Conservation (phyloP, 2,888 invertebrate genomes). For the Crossocerus cetratus region DNA sequence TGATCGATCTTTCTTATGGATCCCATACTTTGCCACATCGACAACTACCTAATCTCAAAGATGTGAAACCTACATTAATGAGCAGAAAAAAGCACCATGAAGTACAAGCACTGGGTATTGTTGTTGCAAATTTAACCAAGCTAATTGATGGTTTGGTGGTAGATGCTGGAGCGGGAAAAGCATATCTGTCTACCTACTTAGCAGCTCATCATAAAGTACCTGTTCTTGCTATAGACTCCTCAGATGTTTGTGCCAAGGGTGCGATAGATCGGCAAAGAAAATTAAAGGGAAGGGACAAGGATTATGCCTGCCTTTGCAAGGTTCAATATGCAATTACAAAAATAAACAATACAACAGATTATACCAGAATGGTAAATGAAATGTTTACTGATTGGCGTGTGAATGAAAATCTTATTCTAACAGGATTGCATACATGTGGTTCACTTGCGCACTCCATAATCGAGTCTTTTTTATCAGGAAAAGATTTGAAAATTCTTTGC, state of each 20-base stretch:
- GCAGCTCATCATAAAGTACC: constrained; percentile 84
- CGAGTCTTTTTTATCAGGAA: constrained; percentile 81
- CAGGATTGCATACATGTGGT: constrained; percentile 94
- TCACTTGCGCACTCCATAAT: constrained; percentile 87
- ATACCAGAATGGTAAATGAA: constrained; percentile 56
- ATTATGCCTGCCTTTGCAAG: constrained; percentile 40
- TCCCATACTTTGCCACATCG: background rate
- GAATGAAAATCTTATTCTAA: constrained; percentile 69
- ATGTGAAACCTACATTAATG: constrained; percentile 81
- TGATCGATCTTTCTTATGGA: constrained; percentile 72
- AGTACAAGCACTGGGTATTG: constrained; percentile 67
- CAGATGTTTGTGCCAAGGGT: constrained; percentile 82
- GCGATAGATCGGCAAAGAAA: constrained; percentile 78
- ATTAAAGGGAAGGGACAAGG: constrained; percentile 19
- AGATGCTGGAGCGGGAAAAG: constrained; percentile 94
- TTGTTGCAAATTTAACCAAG: constrained; percentile 56
- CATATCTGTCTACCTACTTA: constrained; percentile 85
- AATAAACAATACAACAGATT: constrained; percentile 68
- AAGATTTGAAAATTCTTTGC: constrained; percentile 81
- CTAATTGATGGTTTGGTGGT: constrained; percentile 73
- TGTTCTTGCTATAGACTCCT: constrained; percentile 90
- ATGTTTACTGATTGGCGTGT: constrained; percentile 58
- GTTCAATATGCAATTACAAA: constrained; percentile 63
- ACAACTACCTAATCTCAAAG: constrained; percentile 6
- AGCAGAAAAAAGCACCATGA: constrained; percentile 90